Evolutionary conservation across 2,797 vertebrate species (phyloP).

Genomic region (Malacoctenus gilli): DNA sequence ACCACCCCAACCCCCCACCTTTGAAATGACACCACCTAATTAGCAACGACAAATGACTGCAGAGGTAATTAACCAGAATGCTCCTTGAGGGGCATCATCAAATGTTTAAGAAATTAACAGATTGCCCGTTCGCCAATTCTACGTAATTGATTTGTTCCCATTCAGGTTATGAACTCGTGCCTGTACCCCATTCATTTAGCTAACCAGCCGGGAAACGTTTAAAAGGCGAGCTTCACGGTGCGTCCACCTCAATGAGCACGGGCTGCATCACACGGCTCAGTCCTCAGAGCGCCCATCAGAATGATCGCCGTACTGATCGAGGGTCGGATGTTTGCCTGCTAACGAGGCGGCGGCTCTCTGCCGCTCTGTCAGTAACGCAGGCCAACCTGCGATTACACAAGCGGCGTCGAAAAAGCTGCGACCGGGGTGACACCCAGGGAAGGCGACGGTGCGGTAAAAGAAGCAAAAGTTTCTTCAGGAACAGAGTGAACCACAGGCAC

Average conservation of each 20-base stretch:
- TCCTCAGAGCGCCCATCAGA: slow-evolving; percentile 47
- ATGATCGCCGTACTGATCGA: slow-evolving; percentile 58
- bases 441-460: slow-evolving; percentile 53
- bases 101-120: slow-evolving; percentile 81
- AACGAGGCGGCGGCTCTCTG: slow-evolving; percentile 70
- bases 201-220: slow-evolving; percentile 59
- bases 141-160: slow-evolving; percentile 81
- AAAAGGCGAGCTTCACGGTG: slow-evolving; percentile 49
- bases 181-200: slow-evolving; percentile 62
- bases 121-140: slow-evolving; percentile 76
- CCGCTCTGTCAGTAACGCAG: slow-evolving; percentile 58
- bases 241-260: slow-evolving; percentile 52
- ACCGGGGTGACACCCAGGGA: slow-evolving; percentile 53
- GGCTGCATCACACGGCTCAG: slow-evolving; percentile 34
- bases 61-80: slow-evolving; percentile 80
- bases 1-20: slow-evolving; percentile 73
- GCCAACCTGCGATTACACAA: slow-evolving; percentile 61
- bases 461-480: slow-evolving; percentile 63
- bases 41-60: slow-evolving; percentile 76
- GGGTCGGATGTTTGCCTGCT: slow-evolving; percentile 57
- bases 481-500: slow-evolving; percentile 54
- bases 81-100: slow-evolving; percentile 77
- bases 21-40: slow-evolving; percentile 80
- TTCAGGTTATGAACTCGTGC: slow-evolving; percentile 70
- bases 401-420: slow-evolving; percentile 39